Conservation (phyloP, 1,140 invertebrate genomes). For the Gonatopus flavifemur region DNA sequence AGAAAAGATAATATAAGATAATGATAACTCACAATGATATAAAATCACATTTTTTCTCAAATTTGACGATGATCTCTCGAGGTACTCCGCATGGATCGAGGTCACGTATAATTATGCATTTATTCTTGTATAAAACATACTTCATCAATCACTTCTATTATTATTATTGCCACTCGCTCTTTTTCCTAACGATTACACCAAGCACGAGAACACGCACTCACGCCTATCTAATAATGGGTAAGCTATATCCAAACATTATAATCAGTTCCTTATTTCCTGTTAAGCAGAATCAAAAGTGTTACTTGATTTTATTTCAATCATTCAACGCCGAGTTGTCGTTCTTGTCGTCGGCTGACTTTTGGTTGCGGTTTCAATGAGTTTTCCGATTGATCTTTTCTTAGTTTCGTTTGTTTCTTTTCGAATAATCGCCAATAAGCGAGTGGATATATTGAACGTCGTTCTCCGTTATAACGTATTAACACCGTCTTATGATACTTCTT, state of each 20-base stretch:
- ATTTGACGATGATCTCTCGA: conserved; percentile 2
- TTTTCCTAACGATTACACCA: conserved; percentile 10
- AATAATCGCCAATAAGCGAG: conserved; percentile 1
- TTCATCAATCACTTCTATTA: conserved; percentile 3
- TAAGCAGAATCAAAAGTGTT: conserved; percentile 1
- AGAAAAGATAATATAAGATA: no score
- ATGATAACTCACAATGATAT: no score
- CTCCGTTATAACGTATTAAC: background rate
- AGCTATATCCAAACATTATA: conserved; percentile 5
- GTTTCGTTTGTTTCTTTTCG: background rate
- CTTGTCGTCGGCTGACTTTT: no score
- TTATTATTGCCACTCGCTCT: conserved; percentile 4
- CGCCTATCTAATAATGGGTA: conserved; percentile 3
- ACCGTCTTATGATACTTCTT: no score
- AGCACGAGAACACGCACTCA: conserved; percentile 10
- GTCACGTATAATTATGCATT: conserved; percentile 6
- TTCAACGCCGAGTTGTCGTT: no score
- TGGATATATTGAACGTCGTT: conserved; percentile 3
- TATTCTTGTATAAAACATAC: conserved; percentile 14
- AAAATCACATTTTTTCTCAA: background rate
- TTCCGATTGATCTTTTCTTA: conserved; percentile 11
- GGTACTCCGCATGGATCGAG: conserved; percentile 3
- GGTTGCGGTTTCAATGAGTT: no score
- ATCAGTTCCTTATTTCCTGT: conserved; percentile 1
- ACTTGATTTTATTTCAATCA: conserved; percentile 2